Evolutionary conservation across 2,113 vertebrate genomes (phyloP).

Genomic region (Steatornis caripensis): DNA sequence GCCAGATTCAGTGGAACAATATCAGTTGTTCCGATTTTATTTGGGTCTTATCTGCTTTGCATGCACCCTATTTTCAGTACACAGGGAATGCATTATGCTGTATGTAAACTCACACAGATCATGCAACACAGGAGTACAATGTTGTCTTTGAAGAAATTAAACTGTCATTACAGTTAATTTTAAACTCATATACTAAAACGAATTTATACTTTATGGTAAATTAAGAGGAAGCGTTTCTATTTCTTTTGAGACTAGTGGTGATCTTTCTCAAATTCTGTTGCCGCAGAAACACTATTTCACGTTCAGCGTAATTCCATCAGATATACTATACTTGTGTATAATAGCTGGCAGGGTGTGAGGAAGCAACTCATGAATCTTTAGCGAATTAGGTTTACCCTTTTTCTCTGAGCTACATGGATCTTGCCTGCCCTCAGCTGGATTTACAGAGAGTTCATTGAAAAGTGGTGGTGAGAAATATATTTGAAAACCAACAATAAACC

Average conservation of each 20-base stretch:
- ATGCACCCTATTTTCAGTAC: neutral
- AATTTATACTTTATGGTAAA: neutral
- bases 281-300: neutral
- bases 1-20: neutral
- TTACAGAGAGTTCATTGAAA: slow-evolving; percentile 32
- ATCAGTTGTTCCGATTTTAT: neutral
- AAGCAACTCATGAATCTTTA: slow-evolving; percentile 38
- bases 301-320: neutral
- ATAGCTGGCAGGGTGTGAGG: neutral
- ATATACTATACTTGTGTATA: neutral
- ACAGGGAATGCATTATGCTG: neutral
- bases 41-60: neutral
- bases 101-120: neutral
- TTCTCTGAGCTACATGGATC: slow-evolving; percentile 39
- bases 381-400: neutral
- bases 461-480: neutral
- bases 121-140: neutral
- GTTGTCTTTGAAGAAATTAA: slow-evolving; percentile 5
- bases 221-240: neutral
- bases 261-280: neutral
- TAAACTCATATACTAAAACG: neutral
- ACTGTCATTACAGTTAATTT: neutral
- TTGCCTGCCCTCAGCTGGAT: slow-evolving; percentile 71
- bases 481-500: neutral
- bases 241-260: slow-evolving; percentile 7